Evolutionary conservation across 1,140 invertebrate genomes (phyloP), one percentile per base, ranked within the genome.

Genomic region (Drosophila melanica): DNA sequence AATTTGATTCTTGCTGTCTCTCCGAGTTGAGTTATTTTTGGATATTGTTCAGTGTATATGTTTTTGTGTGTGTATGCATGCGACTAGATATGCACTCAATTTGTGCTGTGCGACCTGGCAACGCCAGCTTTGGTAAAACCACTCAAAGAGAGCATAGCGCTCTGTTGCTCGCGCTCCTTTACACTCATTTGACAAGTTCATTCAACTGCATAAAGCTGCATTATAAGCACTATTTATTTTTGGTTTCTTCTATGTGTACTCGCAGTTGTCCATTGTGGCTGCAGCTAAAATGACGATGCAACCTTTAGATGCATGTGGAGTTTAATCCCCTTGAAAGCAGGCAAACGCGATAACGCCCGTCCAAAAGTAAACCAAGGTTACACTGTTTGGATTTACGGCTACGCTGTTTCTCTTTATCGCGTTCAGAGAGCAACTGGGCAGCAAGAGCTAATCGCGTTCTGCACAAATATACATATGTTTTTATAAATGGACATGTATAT

Each of bases 321-420:
- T 57, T 48, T 35, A 53, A 18, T 42, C 18, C 50, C 39, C 60
- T 66, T 54, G 64, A 44, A 60, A 6, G 41, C 11, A 39, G 53
- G 42, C 48, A 8, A 8, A 42, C 16, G 68, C 48, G 48, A 72
- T 75, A 75, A 71, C 35, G 6, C 30, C 51, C 39, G 68, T 39
- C 50, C n/a, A 55, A 69, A 79, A 79, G 72, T 77, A 80, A 67
- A 60, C 81, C 78, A 80, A 81, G 78, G 78, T 63, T 78, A 42
- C 37, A 9, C 11, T 37, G 10, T 18, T 14, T 53, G 14, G 7
- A 53, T 53, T 35, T 8, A 10, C 14, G 33, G 10, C 30, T 51
- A 16, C n/a, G 30, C 30, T 14, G 51, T 18, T 39, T 45, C 33
- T 69, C 79, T 82, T 79, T 59, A 76, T 72, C 68, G 62, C 42